Evolutionary conservation across 2,113 vertebrate genomes (phyloP).

Genomic region (Brachyhypopomus gauderio): DNA sequence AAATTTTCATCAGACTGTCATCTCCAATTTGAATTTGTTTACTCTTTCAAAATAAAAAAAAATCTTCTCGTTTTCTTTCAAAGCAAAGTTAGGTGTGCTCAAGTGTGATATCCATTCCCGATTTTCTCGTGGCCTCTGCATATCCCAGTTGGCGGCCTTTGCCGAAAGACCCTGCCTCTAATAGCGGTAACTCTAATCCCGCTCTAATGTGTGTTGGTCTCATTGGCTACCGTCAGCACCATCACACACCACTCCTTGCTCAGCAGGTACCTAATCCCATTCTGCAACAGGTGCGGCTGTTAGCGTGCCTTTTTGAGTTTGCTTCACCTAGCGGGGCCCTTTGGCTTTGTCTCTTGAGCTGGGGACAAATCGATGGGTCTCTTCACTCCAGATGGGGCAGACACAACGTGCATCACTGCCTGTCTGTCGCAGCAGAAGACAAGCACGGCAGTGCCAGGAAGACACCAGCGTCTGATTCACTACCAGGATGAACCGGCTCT

Average conservation of each 20-base stretch:
- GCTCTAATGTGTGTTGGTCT: not conserved
- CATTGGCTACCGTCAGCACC: not conserved
- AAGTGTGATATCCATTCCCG: not conserved
- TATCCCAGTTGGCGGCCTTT: not conserved
- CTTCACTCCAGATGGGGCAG: slow-evolving; percentile 20
- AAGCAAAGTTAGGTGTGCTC: not conserved
- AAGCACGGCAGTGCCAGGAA: slow-evolving; percentile 28
- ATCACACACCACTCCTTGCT: not conserved
- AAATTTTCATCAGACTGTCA: slow-evolving; percentile 11
- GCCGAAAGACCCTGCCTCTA: not conserved
- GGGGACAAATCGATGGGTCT: slow-evolving; percentile 20
- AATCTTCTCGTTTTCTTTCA: not conserved
- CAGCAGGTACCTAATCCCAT: not conserved
- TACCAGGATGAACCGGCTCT: slow-evolving; percentile 18
- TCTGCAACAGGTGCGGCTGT: not conserved
- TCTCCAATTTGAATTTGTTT: slow-evolving; percentile 11
- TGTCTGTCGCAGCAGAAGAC: slow-evolving; percentile 21
- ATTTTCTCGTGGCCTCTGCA: not conserved
- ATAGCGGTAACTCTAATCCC: not conserved
- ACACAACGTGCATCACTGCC: not conserved
- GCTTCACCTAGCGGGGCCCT: not conserved
- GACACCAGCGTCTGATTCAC: slow-evolving; percentile 22
- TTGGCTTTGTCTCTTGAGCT: not conserved
- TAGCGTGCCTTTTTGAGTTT: not conserved
- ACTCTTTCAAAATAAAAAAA: not conserved